Percentiles rank a stretch among this genome's conserved stretches.
Conservation (phyloP, 2,888 invertebrate species). For the Limnephilus lunatus region DNA sequence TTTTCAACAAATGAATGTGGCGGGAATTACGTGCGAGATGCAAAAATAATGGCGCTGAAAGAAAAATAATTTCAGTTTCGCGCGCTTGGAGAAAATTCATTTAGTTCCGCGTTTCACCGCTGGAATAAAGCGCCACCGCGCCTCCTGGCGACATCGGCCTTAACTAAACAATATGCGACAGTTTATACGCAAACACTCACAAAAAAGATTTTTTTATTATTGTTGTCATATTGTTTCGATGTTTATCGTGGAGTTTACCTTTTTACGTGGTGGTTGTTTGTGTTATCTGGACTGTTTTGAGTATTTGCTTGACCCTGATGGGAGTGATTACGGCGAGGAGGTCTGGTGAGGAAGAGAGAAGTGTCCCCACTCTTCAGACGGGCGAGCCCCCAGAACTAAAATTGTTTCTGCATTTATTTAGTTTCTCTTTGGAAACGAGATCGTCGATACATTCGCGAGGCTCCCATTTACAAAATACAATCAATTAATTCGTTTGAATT, state of each 20-base stretch:
- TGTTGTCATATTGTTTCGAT: not conserved
- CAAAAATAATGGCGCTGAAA: not conserved
- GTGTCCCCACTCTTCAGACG: not conserved
- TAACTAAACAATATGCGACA: not conserved
- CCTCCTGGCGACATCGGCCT: not conserved
- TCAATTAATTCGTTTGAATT: not conserved
- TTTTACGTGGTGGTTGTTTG: not conserved
- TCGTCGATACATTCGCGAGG: not conserved
- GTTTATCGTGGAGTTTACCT: not conserved
- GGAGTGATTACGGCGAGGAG: not conserved
- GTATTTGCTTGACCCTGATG: not conserved
- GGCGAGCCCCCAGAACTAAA: not conserved
- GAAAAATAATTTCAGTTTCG: not conserved
- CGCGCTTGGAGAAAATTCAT: not conserved
- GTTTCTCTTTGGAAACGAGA: conserved; percentile 2
- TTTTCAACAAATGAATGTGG: not conserved
- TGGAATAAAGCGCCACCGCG: not conserved
- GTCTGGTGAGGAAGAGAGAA: not conserved
- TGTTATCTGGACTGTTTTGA: not conserved
- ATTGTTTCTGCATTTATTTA: not conserved
- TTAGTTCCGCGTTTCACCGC: not conserved
- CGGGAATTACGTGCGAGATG: not conserved
- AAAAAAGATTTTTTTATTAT: not conserved
- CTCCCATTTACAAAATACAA: not conserved
- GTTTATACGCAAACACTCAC: not conserved